phyloP scores from a whole-genome alignment of 2,113 vertebrate genomes.

The Prunella fulvescens region DNA sequence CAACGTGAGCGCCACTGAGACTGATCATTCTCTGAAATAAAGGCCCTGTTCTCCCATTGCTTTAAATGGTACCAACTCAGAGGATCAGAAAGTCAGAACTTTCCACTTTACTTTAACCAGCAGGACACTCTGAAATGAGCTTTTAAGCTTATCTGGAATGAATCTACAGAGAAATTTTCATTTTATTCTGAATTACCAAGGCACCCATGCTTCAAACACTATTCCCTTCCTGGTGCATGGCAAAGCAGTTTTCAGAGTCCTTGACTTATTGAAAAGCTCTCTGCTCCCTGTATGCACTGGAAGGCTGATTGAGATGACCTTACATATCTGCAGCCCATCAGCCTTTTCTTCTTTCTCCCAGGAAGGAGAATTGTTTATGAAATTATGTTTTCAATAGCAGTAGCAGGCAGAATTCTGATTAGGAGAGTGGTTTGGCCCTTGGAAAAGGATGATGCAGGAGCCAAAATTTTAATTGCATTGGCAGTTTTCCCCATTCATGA shows the following conservation, averaged over 20 bases:
- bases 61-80: not conserved
- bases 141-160: conserved; percentile 9
- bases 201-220: not conserved
- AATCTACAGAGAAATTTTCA: not conserved
- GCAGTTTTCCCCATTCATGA: conserved; percentile 15
- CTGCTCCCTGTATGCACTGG: not conserved
- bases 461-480: conserved; percentile 54
- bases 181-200: not conserved
- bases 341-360: conserved; percentile 6
- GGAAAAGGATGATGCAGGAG: not conserved
- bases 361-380: conserved; percentile 32
- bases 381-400: conserved; percentile 28
- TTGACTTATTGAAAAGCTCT: not conserved
- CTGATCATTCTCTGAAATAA: not conserved
- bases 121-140: not conserved
- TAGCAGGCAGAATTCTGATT: conserved; percentile 23
- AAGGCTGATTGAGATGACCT: conserved; percentile 27
- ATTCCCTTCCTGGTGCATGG: not conserved
- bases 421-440: not conserved
- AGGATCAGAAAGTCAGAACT: not conserved
- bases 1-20: not conserved
- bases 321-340: conserved; percentile 10
- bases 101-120: not conserved
- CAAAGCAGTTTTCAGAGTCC: not conserved
- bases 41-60: not conserved